Evolutionary conservation across 2,797 vertebrate genomes (phyloP).

Genomic region (Synanceia verrucosa): DNA sequence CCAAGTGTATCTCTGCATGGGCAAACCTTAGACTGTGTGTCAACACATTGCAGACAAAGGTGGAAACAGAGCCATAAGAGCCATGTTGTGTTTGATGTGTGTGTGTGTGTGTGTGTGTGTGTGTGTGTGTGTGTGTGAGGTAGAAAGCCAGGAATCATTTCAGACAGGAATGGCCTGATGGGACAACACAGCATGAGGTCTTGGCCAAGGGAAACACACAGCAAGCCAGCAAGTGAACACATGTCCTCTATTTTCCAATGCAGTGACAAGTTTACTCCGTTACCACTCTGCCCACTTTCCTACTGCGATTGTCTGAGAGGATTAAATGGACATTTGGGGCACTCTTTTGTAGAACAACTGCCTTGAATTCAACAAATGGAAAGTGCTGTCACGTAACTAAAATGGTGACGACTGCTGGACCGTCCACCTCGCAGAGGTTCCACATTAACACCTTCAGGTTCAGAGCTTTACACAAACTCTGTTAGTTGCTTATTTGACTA

Average conservation of each 20-base stretch:
- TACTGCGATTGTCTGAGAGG: conserved; percentile 52
- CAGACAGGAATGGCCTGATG: conserved; percentile 47
- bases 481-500: background rate
- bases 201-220: conserved; percentile 66
- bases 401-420: background rate
- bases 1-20: conserved; percentile 3
- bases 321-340: conserved; percentile 48
- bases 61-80: conserved; percentile 15
- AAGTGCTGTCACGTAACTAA: conserved; percentile 29
- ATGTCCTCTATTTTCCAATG: conserved; percentile 61
- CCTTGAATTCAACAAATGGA: conserved; percentile 22
- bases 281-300: conserved; percentile 57
- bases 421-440: background rate
- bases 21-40: background rate
- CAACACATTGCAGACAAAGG: conserved; percentile 8
- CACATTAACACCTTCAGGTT: background rate
- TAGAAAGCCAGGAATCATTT: conserved; percentile 48
- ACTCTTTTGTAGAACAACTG: conserved; percentile 26
- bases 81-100: background rate
- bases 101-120: background rate
- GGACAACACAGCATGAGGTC: conserved; percentile 53
- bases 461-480: background rate
- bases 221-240: conserved; percentile 67
- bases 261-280: conserved; percentile 69
- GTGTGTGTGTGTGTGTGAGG: background rate